Conservation (phyloP, 2,888 invertebrate genomes). For the Nebria brevicollis region DNA sequence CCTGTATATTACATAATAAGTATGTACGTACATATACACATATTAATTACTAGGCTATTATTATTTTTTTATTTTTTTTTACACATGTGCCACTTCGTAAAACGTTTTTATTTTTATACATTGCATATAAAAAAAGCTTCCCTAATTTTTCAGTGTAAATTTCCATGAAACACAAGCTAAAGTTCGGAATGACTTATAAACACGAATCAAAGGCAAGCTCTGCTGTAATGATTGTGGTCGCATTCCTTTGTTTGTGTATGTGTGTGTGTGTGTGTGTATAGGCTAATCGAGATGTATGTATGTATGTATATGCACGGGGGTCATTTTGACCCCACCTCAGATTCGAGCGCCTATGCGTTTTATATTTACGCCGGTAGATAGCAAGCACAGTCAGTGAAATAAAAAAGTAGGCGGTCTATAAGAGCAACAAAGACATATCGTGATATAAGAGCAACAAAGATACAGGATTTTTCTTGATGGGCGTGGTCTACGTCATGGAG, state of each 20-base stretch:
- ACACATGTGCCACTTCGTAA: not conserved
- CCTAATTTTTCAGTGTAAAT: not conserved
- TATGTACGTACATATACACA: too few relatives aligned
- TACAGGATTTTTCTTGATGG: not conserved
- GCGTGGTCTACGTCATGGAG: not conserved
- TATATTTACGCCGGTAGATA: constrained; percentile 16
- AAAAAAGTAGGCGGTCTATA: not conserved
- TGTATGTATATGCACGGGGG: not conserved
- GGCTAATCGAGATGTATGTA: too few relatives aligned
- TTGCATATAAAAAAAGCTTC: not conserved
- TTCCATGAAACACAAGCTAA: not conserved
- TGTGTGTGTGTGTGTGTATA: too few relatives aligned
- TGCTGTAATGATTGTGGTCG: not conserved
- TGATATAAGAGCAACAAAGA: not conserved
- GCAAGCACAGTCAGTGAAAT: not conserved
- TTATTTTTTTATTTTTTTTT: not conserved
- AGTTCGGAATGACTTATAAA: not conserved
- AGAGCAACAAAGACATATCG: not conserved
- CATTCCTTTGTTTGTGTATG: not conserved
- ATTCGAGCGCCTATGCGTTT: not conserved
- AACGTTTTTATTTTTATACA: not conserved
- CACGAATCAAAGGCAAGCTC: not conserved
- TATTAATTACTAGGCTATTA: too few relatives aligned
- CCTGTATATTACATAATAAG: too few relatives aligned
- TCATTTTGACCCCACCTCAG: not conserved